Evolutionary conservation across 2,888 invertebrate species (phyloP).

Genomic region (Arge pagana): DNA sequence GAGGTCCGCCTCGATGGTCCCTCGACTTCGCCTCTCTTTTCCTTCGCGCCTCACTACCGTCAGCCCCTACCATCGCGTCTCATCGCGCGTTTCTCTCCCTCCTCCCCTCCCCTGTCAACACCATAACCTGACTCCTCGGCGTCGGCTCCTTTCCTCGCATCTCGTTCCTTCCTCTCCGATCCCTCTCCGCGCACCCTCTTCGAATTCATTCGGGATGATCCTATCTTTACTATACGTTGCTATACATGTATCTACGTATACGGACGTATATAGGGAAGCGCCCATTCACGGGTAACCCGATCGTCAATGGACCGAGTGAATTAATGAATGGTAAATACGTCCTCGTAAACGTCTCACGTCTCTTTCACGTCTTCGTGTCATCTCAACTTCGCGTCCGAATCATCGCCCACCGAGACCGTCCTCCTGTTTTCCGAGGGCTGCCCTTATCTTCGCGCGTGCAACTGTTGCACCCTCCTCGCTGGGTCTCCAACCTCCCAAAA

Average conservation of each 20-base stretch:
- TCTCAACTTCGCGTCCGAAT: too few species aligned
- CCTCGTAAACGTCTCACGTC: constrained; percentile 6
- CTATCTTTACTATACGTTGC: constrained; percentile 29
- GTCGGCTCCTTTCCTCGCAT: constrained; percentile 28
- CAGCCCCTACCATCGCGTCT: constrained; percentile 37
- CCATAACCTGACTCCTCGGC: constrained; percentile 34
- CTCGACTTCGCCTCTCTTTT: constrained; percentile 1
- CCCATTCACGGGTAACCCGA: constrained; percentile 37
- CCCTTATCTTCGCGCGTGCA: not conserved
- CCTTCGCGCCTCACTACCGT: constrained; percentile 24
- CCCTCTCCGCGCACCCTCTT: constrained; percentile 30
- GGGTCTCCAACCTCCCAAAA: too few species aligned
- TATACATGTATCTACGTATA: constrained; percentile 25
- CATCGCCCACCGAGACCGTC: too few species aligned
- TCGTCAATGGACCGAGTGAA: constrained; percentile 22
- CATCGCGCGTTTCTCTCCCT: constrained; percentile 41
- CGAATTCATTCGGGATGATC: constrained; percentile 45
- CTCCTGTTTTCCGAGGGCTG: not conserved
- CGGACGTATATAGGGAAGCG: constrained; percentile 29
- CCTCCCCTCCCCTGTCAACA: constrained; percentile 50
- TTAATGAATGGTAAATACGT: constrained; percentile 22
- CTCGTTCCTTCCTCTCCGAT: constrained; percentile 30
- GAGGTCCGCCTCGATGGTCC: constrained; percentile 40
- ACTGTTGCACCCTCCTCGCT: not conserved
- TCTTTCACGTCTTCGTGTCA: constrained; percentile 17